Evolutionary conservation across 2,797 vertebrate species (phyloP).

Genomic region (Carduelis carduelis): DNA sequence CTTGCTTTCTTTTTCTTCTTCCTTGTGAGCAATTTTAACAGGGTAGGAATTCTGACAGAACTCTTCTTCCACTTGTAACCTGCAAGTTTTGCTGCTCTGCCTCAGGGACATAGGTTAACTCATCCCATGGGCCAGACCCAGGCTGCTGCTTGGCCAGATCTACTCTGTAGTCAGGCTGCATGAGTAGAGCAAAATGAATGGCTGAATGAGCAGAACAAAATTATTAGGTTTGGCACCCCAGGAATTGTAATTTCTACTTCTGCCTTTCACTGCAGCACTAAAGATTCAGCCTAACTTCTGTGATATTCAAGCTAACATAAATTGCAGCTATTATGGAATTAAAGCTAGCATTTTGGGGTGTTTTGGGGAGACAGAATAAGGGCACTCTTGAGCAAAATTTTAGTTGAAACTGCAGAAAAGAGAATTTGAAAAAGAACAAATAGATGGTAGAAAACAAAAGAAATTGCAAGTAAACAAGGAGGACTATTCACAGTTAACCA

Average conservation of each 20-base stretch:
- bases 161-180: not conserved
- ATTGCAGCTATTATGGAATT: not conserved
- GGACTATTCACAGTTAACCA: not conserved
- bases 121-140: not conserved
- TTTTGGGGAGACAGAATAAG: not conserved
- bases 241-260: slow-evolving; percentile 22
- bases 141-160: not conserved
- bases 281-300: not conserved
- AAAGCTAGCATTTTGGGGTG: not conserved
- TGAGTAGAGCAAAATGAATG: not conserved
- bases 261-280: not conserved
- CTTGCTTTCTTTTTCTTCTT: not conserved
- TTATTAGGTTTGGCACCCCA: not conserved
- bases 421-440: not conserved
- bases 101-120: not conserved
- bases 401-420: not conserved
- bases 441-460: not conserved
- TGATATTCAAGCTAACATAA: not conserved
- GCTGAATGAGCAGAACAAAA: slow-evolving; percentile 32
- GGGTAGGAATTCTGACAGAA: not conserved
- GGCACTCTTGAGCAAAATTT: not conserved
- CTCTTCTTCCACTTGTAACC: not conserved
- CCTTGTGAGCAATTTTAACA: not conserved
- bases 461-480: not conserved
- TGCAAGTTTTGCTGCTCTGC: not conserved